Evolutionary conservation across 2,113 vertebrate genomes (phyloP).

Genomic region (Ochotona curzoniae): DNA sequence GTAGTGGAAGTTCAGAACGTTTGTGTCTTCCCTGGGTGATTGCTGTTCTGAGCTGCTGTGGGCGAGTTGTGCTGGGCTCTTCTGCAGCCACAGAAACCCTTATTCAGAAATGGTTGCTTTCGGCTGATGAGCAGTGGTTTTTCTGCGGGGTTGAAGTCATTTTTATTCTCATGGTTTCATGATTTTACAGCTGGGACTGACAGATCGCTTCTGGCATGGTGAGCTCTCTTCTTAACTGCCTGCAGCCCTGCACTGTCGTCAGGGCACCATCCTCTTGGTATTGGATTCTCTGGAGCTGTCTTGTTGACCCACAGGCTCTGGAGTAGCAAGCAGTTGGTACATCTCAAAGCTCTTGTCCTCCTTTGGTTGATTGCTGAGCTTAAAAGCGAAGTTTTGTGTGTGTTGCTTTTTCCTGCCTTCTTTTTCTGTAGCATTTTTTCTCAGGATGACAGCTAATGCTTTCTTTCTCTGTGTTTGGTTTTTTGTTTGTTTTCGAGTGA

Average conservation of each 20-base stretch:
- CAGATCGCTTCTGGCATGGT: neutral
- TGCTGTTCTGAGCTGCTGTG: neutral
- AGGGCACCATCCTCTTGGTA: neutral
- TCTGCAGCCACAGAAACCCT: neutral
- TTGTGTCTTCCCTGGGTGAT: neutral
- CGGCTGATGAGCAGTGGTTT: neutral
- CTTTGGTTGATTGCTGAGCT: neutral
- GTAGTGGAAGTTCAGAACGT: neutral
- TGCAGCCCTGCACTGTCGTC: neutral
- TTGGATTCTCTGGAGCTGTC: too few relatives aligned
- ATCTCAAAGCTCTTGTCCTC: neutral
- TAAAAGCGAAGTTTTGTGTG: neutral
- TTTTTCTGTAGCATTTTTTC: conserved; percentile 21
- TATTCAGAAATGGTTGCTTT: too few relatives aligned
- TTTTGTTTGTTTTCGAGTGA: neutral
- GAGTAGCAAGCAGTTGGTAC: neutral
- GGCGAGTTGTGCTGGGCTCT: neutral
- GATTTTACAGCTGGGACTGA: neutral
- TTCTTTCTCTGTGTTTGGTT: neutral
- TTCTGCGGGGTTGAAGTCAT: neutral
- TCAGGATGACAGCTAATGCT: neutral
- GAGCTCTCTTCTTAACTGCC: neutral
- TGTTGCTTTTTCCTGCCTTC: neutral
- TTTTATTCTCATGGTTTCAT: conserved; percentile 21
- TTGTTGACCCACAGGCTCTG: neutral